Evolutionary conservation across 1,140 invertebrate species (phyloP).

Genomic region (Diprion similis): DNA sequence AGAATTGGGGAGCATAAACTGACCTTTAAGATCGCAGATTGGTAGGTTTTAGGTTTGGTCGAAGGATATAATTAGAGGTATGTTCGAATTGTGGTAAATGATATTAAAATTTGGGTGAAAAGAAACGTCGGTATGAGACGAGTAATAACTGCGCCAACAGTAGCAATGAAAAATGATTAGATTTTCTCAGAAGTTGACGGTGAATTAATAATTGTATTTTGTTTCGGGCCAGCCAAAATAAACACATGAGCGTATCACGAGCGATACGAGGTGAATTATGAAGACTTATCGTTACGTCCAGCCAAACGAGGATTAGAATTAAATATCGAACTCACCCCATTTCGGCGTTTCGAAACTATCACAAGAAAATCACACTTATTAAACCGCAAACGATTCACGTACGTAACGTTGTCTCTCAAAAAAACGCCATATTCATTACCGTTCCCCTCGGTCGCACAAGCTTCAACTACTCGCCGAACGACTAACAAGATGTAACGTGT

Average conservation of each 20-base stretch:
- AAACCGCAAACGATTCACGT: not conserved
- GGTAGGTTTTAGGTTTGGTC: too few species aligned
- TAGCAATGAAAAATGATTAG: too few species aligned
- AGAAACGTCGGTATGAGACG: not conserved
- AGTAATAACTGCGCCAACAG: not conserved
- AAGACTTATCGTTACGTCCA: not conserved
- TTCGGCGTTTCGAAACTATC: not conserved
- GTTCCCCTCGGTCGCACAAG: not conserved
- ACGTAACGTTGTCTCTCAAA: not conserved
- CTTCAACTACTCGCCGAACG: too few species aligned
- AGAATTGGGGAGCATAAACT: conserved; percentile 2
- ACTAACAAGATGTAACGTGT: too few species aligned
- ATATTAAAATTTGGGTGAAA: too few species aligned
- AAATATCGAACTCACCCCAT: not conserved
- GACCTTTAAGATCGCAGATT: not conserved
- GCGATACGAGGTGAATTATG: not conserved
- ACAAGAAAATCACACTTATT: not conserved
- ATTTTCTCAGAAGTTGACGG: not conserved
- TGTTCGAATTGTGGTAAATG: too few species aligned
- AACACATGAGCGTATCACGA: not conserved
- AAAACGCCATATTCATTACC: not conserved
- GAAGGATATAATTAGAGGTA: too few species aligned
- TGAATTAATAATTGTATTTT: not conserved
- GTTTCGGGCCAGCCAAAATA: not conserved
- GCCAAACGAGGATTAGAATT: not conserved